Conservation (phyloP, 2,888 invertebrate genomes). For the Ptycholaimellus sp. region DNA sequence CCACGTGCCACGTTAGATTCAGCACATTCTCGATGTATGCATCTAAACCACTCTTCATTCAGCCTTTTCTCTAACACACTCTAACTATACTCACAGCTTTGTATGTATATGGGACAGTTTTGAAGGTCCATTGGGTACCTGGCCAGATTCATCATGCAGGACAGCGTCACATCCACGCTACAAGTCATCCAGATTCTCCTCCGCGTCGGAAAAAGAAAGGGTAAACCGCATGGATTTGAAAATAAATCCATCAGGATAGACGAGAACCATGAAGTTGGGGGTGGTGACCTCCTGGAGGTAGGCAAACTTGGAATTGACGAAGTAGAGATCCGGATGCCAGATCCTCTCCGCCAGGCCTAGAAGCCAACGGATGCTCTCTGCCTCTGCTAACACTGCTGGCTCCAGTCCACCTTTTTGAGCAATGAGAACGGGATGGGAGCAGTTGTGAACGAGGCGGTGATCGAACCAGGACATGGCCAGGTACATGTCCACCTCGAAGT, state of each 20-base stretch:
- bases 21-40: slow-evolving; percentile 22
- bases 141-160: slow-evolving; percentile 16
- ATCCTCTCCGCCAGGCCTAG: slow-evolving; percentile 16
- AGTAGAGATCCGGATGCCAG: slow-evolving; percentile 21
- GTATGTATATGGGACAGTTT: slow-evolving; percentile 19
- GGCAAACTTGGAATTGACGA: slow-evolving; percentile 24
- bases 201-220: not conserved
- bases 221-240: slow-evolving; percentile 21
- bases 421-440: slow-evolving; percentile 22
- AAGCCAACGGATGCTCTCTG: not conserved
- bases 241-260: slow-evolving; percentile 23
- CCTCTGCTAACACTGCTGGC: not conserved
- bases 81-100: slow-evolving; percentile 15
- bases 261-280: slow-evolving; percentile 14
- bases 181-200: slow-evolving; percentile 2
- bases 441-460: slow-evolving; percentile 20
- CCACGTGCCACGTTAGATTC: slow-evolving; percentile 20
- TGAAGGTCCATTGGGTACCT: slow-evolving; percentile 18
- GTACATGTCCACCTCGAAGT: slow-evolving; percentile 24
- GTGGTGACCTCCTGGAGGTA: slow-evolving; percentile 17
- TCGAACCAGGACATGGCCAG: slow-evolving; percentile 25
- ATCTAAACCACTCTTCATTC: slow-evolving; percentile 6
- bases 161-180: slow-evolving; percentile 22
- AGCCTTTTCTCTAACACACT: not conserved
- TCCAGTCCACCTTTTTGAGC: not conserved